phyloP scores from a whole-genome alignment of 2,113 vertebrate species.

The Chamaea fasciata region DNA sequence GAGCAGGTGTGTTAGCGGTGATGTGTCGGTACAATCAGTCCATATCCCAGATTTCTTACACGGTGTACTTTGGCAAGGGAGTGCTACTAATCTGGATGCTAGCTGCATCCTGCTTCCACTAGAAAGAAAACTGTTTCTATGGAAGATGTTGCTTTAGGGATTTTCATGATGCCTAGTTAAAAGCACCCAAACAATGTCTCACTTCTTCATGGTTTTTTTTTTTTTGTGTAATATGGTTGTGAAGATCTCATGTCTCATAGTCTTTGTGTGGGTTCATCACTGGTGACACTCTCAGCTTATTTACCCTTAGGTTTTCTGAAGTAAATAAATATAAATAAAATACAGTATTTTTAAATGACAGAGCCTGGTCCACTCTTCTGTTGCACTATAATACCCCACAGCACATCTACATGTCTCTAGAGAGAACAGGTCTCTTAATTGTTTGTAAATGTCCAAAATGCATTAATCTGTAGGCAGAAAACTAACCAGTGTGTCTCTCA shows the following conservation, averaged over 20 bases:
- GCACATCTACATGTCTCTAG: not conserved
- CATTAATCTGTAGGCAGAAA: not conserved
- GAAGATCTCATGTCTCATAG: not conserved
- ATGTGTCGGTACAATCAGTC: conserved; percentile 66
- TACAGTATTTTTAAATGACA: conserved; percentile 66
- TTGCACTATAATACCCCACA: not conserved
- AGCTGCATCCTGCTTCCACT: conserved; percentile 33
- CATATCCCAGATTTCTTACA: not conserved
- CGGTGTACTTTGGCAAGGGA: not conserved
- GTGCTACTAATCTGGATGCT: conserved; percentile 27
- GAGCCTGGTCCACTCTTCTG: conserved; percentile 22
- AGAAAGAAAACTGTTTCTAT: conserved; percentile 36
- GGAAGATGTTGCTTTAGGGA: conserved; percentile 33
- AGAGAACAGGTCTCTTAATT: not conserved
- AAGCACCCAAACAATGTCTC: conserved; percentile 42
- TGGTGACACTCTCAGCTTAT: conserved; percentile 28
- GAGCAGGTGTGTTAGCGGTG: not conserved
- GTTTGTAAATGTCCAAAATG: not conserved
- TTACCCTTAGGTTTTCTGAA: conserved; percentile 54
- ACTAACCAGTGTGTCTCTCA: rapidly evolving
- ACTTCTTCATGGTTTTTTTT: conserved; percentile 14
- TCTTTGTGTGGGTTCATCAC: conserved; percentile 48
- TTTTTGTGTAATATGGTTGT: conserved; percentile 48
- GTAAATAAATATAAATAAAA: conserved; percentile 72
- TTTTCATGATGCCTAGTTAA: conserved; percentile 29